Base-by-base conservation (phyloP, 2,797 vertebrate genomes). In the Oryzias sinensis region DNA sequence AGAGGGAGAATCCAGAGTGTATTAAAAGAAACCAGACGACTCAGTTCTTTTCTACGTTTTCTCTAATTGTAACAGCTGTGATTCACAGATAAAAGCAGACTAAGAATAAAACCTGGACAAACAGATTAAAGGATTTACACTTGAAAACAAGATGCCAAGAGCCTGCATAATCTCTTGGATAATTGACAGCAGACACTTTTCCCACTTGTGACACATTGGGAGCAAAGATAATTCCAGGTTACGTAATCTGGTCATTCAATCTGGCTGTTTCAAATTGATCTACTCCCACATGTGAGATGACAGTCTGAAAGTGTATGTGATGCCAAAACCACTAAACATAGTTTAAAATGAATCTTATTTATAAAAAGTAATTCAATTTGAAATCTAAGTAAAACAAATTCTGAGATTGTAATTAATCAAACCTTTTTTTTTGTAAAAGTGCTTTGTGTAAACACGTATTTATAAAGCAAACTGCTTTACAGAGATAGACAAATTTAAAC, bases 221-320 rank as follows among this genome's bases (percentile, higher is more conserved):
- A 64, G 49, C 62, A 68, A 55, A 62, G 48, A 77, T 61, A 71
- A 76, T 81, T 77, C 60, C 59, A 63, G 70, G 70, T 85, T 86
- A 84, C 25, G 47, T 76, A 84, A 84, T 76, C 68, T 61, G 55
- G 55, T 43, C 74, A 59, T 64, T 70, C 61, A 77, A 8, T 16
- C 55, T 77, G 71, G 67, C 62, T 3, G 42, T 40, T 57, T 37
- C 72, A 73, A 76, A 69, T 70, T 37, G 17, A 16, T 57, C n/a
- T 29, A 62, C 67, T 73, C 79, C 77, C 68, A 77, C 76, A 48
- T 64, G 65, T 49, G 33, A 77, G 61, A 70, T 63, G 68, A 76
- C 43, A 59, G 24, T 17, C 49, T 55, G 27, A 55, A 49, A 60
- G 50, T 29, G 65, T 15, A 27, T 42, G 59, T 63, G 5, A 20